These are phyloP conservation scores for Zaprionus camerounensis DNA, from an alignment of 1,140 invertebrate species.

Conservation along the genomic window DNA sequence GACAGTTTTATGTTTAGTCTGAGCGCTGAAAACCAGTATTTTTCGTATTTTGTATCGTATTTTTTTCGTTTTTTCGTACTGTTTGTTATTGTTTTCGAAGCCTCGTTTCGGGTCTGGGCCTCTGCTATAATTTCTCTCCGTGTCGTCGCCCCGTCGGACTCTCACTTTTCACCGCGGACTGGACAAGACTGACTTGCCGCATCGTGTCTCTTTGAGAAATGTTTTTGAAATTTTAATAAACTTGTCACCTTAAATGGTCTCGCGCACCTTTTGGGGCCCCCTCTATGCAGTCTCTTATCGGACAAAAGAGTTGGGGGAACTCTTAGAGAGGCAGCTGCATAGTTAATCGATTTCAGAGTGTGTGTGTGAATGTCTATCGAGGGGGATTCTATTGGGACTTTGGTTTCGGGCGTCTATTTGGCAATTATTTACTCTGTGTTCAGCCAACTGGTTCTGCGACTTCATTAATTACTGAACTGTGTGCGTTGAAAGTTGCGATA, in stretches of 20 bases:
- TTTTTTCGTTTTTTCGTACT: conserved; percentile 15
- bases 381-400: not conserved
- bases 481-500: conserved; percentile 44
- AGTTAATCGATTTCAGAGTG: conserved; percentile 36
- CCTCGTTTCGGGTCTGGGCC: conserved; percentile 37
- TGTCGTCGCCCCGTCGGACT: conserved; percentile 49
- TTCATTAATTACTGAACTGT: conserved; percentile 27
- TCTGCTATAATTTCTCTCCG: conserved; percentile 75
- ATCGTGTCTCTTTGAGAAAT: conserved; percentile 16
- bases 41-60: conserved; percentile 1
- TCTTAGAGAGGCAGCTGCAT: not conserved
- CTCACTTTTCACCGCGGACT: conserved; percentile 59
- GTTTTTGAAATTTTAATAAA: conserved; percentile 62
- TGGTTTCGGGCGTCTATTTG: conserved; percentile 2
- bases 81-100: conserved; percentile 15
- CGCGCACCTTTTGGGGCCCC: conserved; percentile 27
- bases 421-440: conserved; percentile 25
- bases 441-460: conserved; percentile 38
- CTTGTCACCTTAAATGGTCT: conserved; percentile 53
- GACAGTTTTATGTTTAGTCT: conserved; percentile 43
- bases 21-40: conserved; percentile 50
- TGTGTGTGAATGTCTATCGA: conserved; percentile 2
- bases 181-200: not conserved
- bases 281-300: not conserved
- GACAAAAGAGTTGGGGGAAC: conserved; percentile 6